Percentiles rank a stretch among this genome's conserved stretches.
These are phyloP conservation scores for Villa cingulata DNA, from an alignment of 2,888 invertebrate genomes.

Conservation along the genomic window DNA sequence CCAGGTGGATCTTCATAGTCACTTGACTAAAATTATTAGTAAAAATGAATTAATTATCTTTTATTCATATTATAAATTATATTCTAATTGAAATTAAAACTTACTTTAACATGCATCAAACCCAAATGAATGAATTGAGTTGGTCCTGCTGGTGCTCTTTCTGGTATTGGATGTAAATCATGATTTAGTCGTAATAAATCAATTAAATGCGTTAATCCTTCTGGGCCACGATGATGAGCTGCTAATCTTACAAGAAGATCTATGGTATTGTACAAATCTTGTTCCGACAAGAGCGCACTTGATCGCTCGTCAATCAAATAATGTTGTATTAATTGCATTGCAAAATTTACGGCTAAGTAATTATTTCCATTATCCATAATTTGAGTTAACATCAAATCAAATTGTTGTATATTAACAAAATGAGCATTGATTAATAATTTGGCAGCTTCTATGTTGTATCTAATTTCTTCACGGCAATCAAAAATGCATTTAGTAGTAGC, in stretches of 20 bases:
- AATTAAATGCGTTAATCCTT: slow-evolving; percentile 66
- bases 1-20: slow-evolving; percentile 91
- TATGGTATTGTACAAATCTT: slow-evolving; percentile 75
- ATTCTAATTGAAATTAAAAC: slow-evolving; percentile 19
- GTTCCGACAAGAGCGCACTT: slow-evolving; percentile 61
- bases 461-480: slow-evolving; percentile 77
- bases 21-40: slow-evolving; percentile 58
- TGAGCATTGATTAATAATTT: slow-evolving; percentile 76
- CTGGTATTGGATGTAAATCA: slow-evolving; percentile 57
- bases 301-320: slow-evolving; percentile 75
- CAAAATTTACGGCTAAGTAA: slow-evolving; percentile 69
- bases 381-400: slow-evolving; percentile 69
- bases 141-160: slow-evolving; percentile 64
- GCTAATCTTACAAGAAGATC: slow-evolving; percentile 69
- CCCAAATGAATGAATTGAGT: slow-evolving; percentile 88
- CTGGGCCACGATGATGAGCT: slow-evolving; percentile 63
- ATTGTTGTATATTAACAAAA: slow-evolving; percentile 68
- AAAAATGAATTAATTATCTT: slow-evolving; percentile 2
- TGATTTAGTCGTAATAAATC: slow-evolving; percentile 65
- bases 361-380: slow-evolving; percentile 77
- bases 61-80: background rate
- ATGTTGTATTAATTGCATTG: slow-evolving; percentile 80
- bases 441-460: slow-evolving; percentile 83
- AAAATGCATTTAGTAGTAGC: slow-evolving; percentile 77
- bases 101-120: slow-evolving; percentile 67